Conservation (phyloP, 2,888 invertebrate species). For the Habrosyne pyritoides region DNA sequence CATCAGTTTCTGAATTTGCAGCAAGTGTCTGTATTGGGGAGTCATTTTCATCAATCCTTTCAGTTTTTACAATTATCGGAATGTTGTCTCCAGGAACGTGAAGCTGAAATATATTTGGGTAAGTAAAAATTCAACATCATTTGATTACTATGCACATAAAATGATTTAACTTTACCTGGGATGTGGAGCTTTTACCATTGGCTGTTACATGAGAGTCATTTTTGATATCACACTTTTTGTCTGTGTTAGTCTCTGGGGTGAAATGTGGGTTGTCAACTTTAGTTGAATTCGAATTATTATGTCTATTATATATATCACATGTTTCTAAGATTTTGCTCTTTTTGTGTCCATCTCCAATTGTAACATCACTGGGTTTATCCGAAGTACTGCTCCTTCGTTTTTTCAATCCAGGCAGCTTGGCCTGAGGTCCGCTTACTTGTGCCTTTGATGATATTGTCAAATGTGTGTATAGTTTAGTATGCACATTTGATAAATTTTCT, state of each 20-base stretch:
- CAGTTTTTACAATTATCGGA: constrained; percentile 71
- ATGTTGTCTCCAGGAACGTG: constrained; percentile 60
- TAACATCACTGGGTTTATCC: constrained; percentile 73
- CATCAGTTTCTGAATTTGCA: constrained; percentile 69
- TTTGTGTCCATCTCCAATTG: constrained; percentile 61
- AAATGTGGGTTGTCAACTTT: constrained; percentile 58
- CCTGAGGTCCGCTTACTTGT: constrained; percentile 49
- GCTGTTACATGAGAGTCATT: constrained; percentile 54
- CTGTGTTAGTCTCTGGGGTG: constrained; percentile 61
- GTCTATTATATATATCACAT: constrained; percentile 70
- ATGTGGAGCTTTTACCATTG: constrained; percentile 65
- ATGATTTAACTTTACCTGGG: constrained; percentile 48
- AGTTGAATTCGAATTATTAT: constrained; percentile 53
- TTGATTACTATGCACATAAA: neutral
- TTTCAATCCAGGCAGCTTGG: constrained; percentile 69
- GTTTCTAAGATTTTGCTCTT: constrained; percentile 67
- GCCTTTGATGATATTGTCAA: constrained; percentile 75
- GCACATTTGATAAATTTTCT: constrained; percentile 68
- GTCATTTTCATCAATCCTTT: constrained; percentile 62
- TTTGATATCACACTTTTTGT: constrained; percentile 66
- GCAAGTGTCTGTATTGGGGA: constrained; percentile 54
- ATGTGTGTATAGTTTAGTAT: constrained; percentile 73
- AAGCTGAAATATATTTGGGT: constrained; percentile 35
- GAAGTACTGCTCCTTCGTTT: constrained; percentile 77
- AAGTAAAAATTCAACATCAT: neutral